These are phyloP conservation scores for Pocillopora verrucosa DNA, from an alignment of 64 coral and sea anemone genomes.

Conservation along the genomic window DNA sequence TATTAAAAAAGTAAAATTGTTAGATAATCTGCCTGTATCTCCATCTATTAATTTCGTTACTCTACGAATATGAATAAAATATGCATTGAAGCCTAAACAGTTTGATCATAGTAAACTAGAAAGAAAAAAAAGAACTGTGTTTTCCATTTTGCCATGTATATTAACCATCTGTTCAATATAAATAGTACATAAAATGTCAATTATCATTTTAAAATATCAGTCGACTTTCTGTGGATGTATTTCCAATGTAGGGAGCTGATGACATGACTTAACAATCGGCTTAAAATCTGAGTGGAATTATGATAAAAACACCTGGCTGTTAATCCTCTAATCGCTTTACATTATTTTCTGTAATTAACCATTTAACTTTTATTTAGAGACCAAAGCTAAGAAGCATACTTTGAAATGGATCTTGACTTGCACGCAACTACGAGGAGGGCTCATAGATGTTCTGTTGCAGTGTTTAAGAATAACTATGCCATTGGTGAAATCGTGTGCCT, in stretches of 20 bases:
- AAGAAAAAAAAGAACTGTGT: no score
- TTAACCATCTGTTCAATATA: background rate
- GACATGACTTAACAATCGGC: conserved; percentile 9
- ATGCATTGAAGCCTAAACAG: no score
- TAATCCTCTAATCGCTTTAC: conserved; percentile 35
- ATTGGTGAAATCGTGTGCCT: background rate
- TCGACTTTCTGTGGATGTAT: background rate
- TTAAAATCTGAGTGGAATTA: conserved; percentile 25
- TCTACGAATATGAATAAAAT: no score
- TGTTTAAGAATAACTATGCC: background rate
- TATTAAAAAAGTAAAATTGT: no score
- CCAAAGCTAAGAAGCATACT: background rate
- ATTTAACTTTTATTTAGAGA: background rate
- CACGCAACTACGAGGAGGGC: conserved; percentile 1
- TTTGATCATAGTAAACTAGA: no score
- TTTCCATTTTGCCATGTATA: no score
- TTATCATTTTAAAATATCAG: background rate
- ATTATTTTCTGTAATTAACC: conserved; percentile 13
- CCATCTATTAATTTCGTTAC: no score
- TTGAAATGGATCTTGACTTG: background rate
- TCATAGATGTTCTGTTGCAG: background rate
- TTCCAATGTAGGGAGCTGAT: background rate
- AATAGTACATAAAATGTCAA: background rate
- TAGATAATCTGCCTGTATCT: no score
- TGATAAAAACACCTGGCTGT: conserved; percentile 27